Evolutionary conservation across 2,888 invertebrate species (phyloP).

Genomic region (Tortricodes alternella): DNA sequence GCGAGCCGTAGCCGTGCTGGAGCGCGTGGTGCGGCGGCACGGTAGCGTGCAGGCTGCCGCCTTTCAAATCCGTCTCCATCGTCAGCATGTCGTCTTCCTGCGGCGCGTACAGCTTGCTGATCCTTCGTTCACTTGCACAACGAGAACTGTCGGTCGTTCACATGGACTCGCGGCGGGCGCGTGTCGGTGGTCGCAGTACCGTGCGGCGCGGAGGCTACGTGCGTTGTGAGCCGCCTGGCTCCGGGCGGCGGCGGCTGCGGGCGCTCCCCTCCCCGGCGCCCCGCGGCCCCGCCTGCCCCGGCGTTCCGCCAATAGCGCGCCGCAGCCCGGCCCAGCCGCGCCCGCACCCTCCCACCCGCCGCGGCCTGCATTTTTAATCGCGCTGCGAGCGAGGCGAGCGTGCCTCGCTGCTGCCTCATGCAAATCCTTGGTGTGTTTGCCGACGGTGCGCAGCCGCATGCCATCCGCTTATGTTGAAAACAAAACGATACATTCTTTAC

Average conservation of each 20-base stretch:
- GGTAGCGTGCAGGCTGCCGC: conserved; percentile 92
- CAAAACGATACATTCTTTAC: conserved; percentile 42
- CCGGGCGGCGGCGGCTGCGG: conserved; percentile 64
- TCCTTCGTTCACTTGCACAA: conserved; percentile 78
- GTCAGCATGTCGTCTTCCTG: conserved; percentile 94
- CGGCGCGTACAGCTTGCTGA: conserved; percentile 92
- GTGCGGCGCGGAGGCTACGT: conserved; percentile 77
- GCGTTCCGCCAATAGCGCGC: conserved; percentile 30
- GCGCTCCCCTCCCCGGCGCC: conserved; percentile 65
- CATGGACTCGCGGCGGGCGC: conserved; percentile 77
- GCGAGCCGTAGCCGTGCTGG: conserved; percentile 88
- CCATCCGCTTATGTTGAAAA: conserved; percentile 66
- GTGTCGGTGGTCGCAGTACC: conserved; percentile 67
- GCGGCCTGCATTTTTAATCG: conserved; percentile 80
- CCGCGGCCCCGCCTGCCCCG: conserved; percentile 35
- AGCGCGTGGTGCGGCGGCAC: conserved; percentile 93
- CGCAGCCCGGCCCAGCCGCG: conserved; percentile 32
- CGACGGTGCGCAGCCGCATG: conserved; percentile 71
- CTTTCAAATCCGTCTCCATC: conserved; percentile 96
- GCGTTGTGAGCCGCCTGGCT: conserved; percentile 73
- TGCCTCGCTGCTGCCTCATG: conserved; percentile 67
- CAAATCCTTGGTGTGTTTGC: conserved; percentile 79
- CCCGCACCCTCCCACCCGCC: conserved; percentile 59
- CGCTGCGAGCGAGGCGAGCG: conserved; percentile 72
- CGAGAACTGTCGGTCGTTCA: conserved; percentile 77